Evolutionary conservation across 2,797 vertebrate genomes (phyloP), one percentile per base, ranked within the genome.

Genomic region (Phoeniculus purpureus): DNA sequence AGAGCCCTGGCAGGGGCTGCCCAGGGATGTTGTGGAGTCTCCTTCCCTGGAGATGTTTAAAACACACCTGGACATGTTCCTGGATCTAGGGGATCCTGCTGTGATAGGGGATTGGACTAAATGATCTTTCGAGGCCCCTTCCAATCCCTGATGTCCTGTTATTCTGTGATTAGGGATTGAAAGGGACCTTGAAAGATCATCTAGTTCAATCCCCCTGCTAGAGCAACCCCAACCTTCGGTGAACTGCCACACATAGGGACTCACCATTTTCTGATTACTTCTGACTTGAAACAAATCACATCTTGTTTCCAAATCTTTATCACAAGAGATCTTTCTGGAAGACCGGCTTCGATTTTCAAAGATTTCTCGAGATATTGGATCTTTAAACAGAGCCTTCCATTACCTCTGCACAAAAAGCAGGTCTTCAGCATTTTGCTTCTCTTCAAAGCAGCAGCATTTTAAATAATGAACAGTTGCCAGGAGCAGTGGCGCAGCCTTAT

Each of bases 381-480:
- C 62, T 94, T 91, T 83, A 91, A 80, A 91, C 1, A 15, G 29
- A 91, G 10, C 26, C 27, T 81, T 91, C 81, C 8, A 16, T 76
- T 79, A 43, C 54, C 10, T 91, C 78, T 73, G 26, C 23, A 71
- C 10, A 71, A 81, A 86, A 40, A 91, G 4, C 22, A 73, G 11
- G 12, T 90, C 78, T 93, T 12, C 27, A 81, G 25, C 9, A 67
- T 81, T 94, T 81, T 78, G 10, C n/a, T 73, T 86, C 31, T 66
- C 19, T 85, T 91, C 78, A 56, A 50, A 91, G 47, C 4, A 62
- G 3, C 50, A 60, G 22, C 90, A 50, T 77, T 95, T 95, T 94
- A 92, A 93, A 87, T 95, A 96, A 92, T 84, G 78, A 92, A 88
- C 13, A 71, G 65, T 61, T 91, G 89, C 89, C 85, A 91, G 58